These are phyloP conservation scores for Aurelia sp. DNA, from an alignment of 30 jellyfish, hydroid and myxozoan species.

Conservation along the genomic window DNA sequence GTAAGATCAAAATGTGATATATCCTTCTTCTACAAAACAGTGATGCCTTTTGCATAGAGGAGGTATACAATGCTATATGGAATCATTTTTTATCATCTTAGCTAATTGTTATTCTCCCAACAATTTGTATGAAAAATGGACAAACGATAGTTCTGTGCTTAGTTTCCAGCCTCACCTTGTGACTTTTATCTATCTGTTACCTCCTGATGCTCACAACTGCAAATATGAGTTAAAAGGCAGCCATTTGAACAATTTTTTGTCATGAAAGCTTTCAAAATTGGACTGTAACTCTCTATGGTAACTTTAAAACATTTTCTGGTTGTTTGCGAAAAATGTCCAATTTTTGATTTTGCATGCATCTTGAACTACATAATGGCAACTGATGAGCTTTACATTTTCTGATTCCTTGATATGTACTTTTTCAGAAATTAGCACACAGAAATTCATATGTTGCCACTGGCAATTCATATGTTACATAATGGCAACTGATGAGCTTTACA, in stretches of 20 bases:
- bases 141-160: too few species aligned
- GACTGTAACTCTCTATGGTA: background rate
- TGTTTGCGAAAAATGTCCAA: background rate
- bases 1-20: too few species aligned
- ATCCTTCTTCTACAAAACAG: too few species aligned
- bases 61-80: too few species aligned
- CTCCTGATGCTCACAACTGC: background rate
- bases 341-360: background rate
- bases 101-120: background rate
- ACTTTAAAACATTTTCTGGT: background rate
- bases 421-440: too few species aligned
- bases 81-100: background rate
- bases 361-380: background rate
- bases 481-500: too few species aligned
- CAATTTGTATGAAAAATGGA: background rate
- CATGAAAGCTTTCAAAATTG: background rate
- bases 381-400: constrained; percentile 4
- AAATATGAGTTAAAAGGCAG: background rate
- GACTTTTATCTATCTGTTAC: background rate
- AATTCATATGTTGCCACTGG: too few species aligned
- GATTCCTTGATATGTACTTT: too few species aligned
- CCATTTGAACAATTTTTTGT: background rate
- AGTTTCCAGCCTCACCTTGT: background rate
- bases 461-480: too few species aligned
- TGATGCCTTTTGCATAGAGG: too few species aligned